phyloP scores from a whole-genome alignment of 2,797 vertebrate species.

The Enteromius radiatus region DNA sequence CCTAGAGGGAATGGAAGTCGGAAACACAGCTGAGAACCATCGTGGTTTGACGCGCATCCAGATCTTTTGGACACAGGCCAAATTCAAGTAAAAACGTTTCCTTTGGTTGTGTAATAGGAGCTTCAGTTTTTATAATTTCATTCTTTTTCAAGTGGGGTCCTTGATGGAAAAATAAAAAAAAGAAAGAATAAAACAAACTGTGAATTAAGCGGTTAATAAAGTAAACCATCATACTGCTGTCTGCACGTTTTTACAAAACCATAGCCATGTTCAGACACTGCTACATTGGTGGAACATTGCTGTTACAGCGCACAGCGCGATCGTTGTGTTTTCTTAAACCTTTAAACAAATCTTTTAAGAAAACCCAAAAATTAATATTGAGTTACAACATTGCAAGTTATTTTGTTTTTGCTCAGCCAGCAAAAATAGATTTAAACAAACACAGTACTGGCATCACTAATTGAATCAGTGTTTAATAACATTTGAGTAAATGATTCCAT shows the following conservation, averaged over 20 bases:
- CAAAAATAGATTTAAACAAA: background rate
- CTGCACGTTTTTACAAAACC: slow-evolving; percentile 27
- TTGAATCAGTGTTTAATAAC: background rate
- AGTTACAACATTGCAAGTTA: background rate
- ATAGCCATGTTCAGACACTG: slow-evolving; percentile 3
- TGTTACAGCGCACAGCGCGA: background rate
- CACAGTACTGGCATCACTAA: background rate
- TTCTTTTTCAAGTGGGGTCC: slow-evolving; percentile 29
- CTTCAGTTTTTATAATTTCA: slow-evolving; percentile 39
- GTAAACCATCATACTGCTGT: slow-evolving; percentile 42
- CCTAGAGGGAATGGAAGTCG: slow-evolving; percentile 82
- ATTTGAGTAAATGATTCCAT: slow-evolving; percentile 1
- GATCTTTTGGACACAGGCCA: slow-evolving; percentile 51
- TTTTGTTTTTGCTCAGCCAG: background rate
- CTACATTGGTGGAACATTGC: background rate
- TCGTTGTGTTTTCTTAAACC: background rate
- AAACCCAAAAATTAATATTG: background rate
- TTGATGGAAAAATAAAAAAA: slow-evolving; percentile 18
- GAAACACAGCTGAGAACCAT: slow-evolving; percentile 82
- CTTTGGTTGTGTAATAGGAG: slow-evolving; percentile 52
- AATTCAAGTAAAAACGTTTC: slow-evolving; percentile 54
- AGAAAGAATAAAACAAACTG: slow-evolving; percentile 28
- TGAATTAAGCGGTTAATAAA: slow-evolving; percentile 48
- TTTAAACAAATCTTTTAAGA: slow-evolving; percentile 1
- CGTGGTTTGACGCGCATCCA: slow-evolving; percentile 77